Evolutionary conservation across 1,140 invertebrate genomes (phyloP).

Genomic region (Parapsyche elsis): DNA sequence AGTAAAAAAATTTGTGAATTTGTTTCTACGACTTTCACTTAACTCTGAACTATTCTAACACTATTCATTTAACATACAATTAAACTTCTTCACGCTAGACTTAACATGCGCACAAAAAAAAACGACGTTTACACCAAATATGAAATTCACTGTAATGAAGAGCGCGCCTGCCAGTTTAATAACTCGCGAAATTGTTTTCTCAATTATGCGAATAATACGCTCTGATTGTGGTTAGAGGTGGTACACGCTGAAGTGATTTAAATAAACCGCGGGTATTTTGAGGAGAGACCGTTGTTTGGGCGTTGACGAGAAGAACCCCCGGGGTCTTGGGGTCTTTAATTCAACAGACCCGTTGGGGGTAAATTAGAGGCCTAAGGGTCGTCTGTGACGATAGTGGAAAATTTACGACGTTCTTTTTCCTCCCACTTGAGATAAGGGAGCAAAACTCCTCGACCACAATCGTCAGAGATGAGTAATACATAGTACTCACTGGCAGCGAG

Average conservation of each 20-base stretch:
- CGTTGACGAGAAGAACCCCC: background rate
- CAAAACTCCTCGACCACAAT: background rate
- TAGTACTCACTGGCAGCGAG: no score
- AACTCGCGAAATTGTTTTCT: background rate
- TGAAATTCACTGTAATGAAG: no score
- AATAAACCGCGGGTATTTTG: background rate
- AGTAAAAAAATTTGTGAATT: no score
- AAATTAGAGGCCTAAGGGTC: constrained; percentile 8
- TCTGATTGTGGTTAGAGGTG: constrained; percentile 8
- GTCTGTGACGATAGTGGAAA: constrained; percentile 10
- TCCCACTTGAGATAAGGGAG: background rate
- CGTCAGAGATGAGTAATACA: background rate
- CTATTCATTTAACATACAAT: no score
- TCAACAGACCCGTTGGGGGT: constrained; percentile 5
- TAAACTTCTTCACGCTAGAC: no score
- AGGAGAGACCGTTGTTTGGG: background rate
- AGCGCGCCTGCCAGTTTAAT: no score
- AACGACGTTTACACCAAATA: no score
- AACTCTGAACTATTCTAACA: no score
- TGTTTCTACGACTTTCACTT: no score
- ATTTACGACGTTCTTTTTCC: constrained; percentile 6
- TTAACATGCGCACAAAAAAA: no score
- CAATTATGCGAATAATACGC: constrained; percentile 5
- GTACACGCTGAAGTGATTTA: background rate
- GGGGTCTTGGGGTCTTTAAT: background rate